Conservation (phyloP, 2,113 vertebrate species). For the Ceyx melanurus region DNA sequence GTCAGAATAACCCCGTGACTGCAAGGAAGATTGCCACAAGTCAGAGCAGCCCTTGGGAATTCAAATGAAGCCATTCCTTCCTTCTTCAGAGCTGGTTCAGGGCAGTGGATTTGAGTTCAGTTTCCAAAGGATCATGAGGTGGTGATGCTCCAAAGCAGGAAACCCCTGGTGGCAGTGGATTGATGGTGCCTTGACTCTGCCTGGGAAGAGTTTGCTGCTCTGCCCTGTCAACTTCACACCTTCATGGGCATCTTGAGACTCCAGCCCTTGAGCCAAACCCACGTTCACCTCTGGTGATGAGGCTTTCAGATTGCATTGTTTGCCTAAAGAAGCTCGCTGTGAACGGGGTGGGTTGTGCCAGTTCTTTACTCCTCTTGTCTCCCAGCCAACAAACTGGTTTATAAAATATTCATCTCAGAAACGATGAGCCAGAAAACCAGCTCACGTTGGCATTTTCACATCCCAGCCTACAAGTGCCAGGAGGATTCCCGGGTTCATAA, state of each 20-base stretch:
- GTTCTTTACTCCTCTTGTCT: not conserved
- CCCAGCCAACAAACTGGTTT: not conserved
- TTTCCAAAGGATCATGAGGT: not conserved
- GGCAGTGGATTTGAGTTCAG: not conserved
- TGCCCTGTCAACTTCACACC: fast-evolving
- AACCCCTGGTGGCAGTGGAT: fast-evolving
- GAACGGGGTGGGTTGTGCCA: not conserved
- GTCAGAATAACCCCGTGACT: not conserved
- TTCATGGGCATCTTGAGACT: not conserved
- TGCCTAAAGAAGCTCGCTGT: not conserved
- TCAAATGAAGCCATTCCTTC: not conserved
- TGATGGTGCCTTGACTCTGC: fast-evolving
- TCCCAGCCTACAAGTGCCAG: not conserved
- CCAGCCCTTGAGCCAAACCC: not conserved
- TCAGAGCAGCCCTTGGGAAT: not conserved
- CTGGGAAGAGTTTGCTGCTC: not conserved
- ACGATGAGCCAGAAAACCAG: not conserved
- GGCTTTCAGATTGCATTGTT: not conserved
- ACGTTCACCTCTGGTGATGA: not conserved
- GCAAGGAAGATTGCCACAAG: not conserved
- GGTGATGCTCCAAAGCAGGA: too few relatives aligned
- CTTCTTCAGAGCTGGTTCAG: not conserved
- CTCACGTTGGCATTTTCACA: not conserved
- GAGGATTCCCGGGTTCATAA: not conserved
- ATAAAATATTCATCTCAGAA: not conserved